Evolutionary conservation across 2,888 invertebrate species (phyloP).

Genomic region (Thecophora atra): DNA sequence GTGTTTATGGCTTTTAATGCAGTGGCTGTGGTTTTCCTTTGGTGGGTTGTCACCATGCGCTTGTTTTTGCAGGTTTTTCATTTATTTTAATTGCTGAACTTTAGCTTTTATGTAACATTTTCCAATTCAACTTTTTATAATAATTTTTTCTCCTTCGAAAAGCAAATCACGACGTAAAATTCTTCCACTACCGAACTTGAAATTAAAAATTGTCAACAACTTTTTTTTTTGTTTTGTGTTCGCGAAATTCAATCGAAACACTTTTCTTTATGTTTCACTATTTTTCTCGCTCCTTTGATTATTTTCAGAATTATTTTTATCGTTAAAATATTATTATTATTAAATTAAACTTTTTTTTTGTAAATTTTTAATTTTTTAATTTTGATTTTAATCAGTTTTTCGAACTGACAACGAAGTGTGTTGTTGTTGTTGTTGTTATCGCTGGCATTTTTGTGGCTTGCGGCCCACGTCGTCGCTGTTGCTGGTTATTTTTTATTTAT

Average conservation of each 20-base stretch:
- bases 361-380: background rate
- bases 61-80: background rate
- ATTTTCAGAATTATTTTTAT: background rate
- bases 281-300: background rate
- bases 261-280: too few relatives aligned
- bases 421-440: too few relatives aligned
- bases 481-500: background rate
- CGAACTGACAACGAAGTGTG: too few relatives aligned
- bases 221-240: background rate
- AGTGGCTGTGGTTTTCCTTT: background rate
- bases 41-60: background rate
- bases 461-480: background rate
- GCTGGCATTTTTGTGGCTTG: background rate
- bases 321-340: background rate
- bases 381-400: conserved; percentile 3
- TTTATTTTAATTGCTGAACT: background rate
- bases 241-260: too few relatives aligned
- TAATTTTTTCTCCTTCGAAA: background rate
- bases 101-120: background rate
- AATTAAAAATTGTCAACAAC: background rate
- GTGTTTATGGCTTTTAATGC: background rate
- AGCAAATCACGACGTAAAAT: background rate
- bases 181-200: background rate
- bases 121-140: background rate
- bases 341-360: background rate